A percentile compares a stretch with the other conserved stretches of the same genome.
Evolutionary conservation across 1,140 invertebrate species (phyloP).

Genomic region (Nephotettix cincticeps): DNA sequence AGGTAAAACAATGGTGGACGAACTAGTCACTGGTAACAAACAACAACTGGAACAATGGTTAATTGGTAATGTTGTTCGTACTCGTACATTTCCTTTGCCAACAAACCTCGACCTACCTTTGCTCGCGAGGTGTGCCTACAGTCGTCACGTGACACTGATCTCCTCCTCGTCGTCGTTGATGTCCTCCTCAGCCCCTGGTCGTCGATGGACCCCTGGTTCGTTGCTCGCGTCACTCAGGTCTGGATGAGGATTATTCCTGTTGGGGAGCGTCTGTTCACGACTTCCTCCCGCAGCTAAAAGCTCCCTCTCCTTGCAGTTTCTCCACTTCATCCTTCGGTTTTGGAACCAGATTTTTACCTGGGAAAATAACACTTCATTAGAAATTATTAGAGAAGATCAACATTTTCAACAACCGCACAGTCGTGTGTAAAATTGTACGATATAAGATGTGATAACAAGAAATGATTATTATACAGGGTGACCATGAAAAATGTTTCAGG

Average conservation of each 20-base stretch:
- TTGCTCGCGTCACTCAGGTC: constrained; percentile 86
- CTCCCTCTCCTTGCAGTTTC: constrained; percentile 96
- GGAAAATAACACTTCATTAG: too few species aligned
- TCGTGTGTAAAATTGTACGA: too few species aligned
- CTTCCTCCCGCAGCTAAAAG: constrained; percentile 89
- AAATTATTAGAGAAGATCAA: too few species aligned
- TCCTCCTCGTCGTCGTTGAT: constrained; percentile 36
- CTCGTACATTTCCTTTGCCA: neutral
- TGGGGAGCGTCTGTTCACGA: constrained; percentile 91
- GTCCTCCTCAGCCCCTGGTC: neutral
- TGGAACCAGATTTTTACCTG: constrained; percentile 98
- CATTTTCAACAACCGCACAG: too few species aligned
- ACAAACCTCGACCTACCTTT: neutral
- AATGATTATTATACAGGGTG: too few species aligned
- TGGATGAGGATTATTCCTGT: constrained; percentile 96
- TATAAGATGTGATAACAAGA: too few species aligned
- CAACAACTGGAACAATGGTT: neutral
- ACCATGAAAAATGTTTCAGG: too few species aligned
- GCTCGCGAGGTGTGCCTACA: constrained; percentile 13
- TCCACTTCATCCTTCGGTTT: constrained; percentile 95
- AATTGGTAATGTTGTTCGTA: neutral
- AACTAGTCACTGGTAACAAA: neutral
- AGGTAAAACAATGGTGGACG: neutral
- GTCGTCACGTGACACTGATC: constrained; percentile 39
- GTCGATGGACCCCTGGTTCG: neutral